phyloP scores from a whole-genome alignment of 2,888 invertebrate genomes.

The Ophioninae sp. region DNA sequence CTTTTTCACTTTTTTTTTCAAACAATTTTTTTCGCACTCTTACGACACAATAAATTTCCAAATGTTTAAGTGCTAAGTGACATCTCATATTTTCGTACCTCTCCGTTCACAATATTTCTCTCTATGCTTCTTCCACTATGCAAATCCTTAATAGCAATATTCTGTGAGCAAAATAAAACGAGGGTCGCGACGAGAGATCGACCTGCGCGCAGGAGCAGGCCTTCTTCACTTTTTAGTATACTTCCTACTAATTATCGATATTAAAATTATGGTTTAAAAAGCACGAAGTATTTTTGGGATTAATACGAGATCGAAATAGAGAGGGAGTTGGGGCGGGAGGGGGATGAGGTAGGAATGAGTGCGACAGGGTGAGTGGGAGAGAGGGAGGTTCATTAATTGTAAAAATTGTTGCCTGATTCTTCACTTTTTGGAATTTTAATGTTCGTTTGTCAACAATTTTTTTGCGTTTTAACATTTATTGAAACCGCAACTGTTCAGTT shows the following conservation, averaged over 20 bases:
- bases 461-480: neutral
- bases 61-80: slow-evolving; percentile 20
- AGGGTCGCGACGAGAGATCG: slow-evolving; percentile 46
- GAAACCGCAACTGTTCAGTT: no score
- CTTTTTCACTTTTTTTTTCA: neutral
- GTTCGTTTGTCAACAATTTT: slow-evolving; percentile 28
- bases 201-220: slow-evolving; percentile 34
- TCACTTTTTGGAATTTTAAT: slow-evolving; percentile 8
- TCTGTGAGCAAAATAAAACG: slow-evolving; percentile 55
- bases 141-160: slow-evolving; percentile 53
- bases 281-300: slow-evolving; percentile 55
- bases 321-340: slow-evolving; percentile 65
- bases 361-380: slow-evolving; percentile 66
- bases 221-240: slow-evolving; percentile 24
- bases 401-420: slow-evolving; percentile 15
- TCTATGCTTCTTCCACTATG: slow-evolving; percentile 15
- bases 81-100: slow-evolving; percentile 11
- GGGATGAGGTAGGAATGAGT: slow-evolving; percentile 35
- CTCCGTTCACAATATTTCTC: neutral
- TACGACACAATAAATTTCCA: slow-evolving; percentile 63
- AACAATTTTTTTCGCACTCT: slow-evolving; percentile 16
- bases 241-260: slow-evolving; percentile 51
- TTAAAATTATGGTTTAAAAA: slow-evolving; percentile 59
- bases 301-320: slow-evolving; percentile 51
- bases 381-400: slow-evolving; percentile 53